These are phyloP conservation scores for Himalopsyche anomala DNA, from an alignment of 2,888 invertebrate genomes.

Conservation along the genomic window DNA sequence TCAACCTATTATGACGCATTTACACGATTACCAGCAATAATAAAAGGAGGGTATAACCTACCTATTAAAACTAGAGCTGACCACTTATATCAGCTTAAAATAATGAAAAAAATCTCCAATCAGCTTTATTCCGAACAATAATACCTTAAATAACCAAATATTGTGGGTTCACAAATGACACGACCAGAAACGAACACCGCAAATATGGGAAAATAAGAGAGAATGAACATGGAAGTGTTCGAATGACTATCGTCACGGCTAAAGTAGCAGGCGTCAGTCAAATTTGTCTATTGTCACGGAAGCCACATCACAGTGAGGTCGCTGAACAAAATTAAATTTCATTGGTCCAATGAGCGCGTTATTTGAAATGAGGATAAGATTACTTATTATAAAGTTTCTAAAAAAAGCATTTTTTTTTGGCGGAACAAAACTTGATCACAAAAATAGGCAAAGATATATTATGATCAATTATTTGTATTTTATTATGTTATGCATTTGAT, in stretches of 20 bases:
- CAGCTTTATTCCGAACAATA: slow-evolving; percentile 75
- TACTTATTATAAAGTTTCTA: no score
- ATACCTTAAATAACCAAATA: slow-evolving; percentile 77
- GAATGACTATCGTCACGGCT: slow-evolving; percentile 60
- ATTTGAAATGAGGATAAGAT: not conserved
- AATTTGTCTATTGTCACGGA: slow-evolving; percentile 61
- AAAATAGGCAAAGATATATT: not conserved
- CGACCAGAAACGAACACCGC: slow-evolving; percentile 72
- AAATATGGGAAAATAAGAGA: slow-evolving; percentile 77
- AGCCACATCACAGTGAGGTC: slow-evolving; percentile 61
- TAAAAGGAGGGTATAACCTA: slow-evolving; percentile 74
- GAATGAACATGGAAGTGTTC: slow-evolving; percentile 78
- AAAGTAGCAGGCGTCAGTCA: slow-evolving; percentile 67
- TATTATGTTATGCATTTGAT: not conserved
- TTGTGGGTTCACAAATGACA: slow-evolving; percentile 72
- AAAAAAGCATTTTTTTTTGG: no score
- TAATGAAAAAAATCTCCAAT: slow-evolving; percentile 75
- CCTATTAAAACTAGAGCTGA: slow-evolving; percentile 76
- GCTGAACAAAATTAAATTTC: slow-evolving; percentile 32
- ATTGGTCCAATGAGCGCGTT: slow-evolving; percentile 4
- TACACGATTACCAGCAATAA: slow-evolving; percentile 74
- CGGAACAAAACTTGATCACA: no score
- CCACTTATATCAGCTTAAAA: slow-evolving; percentile 74
- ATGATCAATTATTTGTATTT: not conserved
- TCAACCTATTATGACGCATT: slow-evolving; percentile 76